These are phyloP conservation scores for Imbricaverruca yamaguchii DNA, from an alignment of 2,888 invertebrate species.

Conservation along the genomic window DNA sequence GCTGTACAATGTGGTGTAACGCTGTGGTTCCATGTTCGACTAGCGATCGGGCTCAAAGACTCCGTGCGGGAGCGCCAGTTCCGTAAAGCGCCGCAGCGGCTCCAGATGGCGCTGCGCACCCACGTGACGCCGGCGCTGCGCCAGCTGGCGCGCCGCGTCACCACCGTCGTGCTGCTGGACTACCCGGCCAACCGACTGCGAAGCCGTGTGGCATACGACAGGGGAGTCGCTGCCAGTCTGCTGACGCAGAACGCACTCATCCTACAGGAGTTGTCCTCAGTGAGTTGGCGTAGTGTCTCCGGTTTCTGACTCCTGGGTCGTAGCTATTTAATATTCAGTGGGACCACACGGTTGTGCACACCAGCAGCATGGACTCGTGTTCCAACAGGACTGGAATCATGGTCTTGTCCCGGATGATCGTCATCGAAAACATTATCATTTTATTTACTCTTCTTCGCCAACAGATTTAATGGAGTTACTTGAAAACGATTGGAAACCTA, in stretches of 20 bases:
- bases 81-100: background rate
- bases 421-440: no score
- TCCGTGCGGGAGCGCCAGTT: background rate
- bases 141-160: background rate
- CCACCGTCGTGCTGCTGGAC: background rate
- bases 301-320: no score
- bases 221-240: background rate
- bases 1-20: no score
- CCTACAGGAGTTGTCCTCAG: background rate
- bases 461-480: no score
- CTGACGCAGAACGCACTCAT: background rate
- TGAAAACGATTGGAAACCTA: no score
- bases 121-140: background rate
- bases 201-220: background rate
- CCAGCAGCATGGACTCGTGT: no score
- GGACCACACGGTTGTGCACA: no score
- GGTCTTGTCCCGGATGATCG: no score
- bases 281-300: background rate
- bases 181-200: background rate
- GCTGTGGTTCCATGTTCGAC: no score
- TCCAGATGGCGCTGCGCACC: background rate
- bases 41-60: constrained; percentile 5
- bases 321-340: no score
- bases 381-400: no score
- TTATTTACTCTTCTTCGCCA: no score